A percentile compares a stretch with the other conserved stretches of the same genome.
These are phyloP conservation scores for Antigone vipio DNA, from an alignment of 2,113 vertebrate species.

Conservation along the genomic window DNA sequence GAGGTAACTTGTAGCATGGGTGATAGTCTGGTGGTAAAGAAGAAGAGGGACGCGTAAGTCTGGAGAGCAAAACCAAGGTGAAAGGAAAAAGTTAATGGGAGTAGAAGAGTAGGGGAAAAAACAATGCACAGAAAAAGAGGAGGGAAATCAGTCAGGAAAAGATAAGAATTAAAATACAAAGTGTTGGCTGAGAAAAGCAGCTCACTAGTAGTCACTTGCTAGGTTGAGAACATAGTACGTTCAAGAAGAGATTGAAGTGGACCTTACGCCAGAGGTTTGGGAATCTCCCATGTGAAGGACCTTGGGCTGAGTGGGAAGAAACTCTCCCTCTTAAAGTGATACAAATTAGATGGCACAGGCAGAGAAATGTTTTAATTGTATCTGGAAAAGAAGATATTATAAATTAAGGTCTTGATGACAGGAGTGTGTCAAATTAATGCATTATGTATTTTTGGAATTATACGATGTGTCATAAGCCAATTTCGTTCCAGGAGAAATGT, in stretches of 20 bases:
- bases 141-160: background rate
- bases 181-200: background rate
- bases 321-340: background rate
- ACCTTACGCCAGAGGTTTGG: background rate
- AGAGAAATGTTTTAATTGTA: background rate
- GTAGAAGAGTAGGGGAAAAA: background rate
- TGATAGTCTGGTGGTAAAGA: background rate
- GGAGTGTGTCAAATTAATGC: constrained; percentile 32
- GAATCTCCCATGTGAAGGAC: background rate
- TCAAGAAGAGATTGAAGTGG: background rate
- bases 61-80: background rate
- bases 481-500: constrained; percentile 36
- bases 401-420: constrained; percentile 29
- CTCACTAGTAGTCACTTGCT: background rate
- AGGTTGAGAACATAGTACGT: background rate
- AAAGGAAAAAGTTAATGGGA: background rate
- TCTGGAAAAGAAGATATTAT: constrained; percentile 3
- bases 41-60: background rate
- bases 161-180: background rate
- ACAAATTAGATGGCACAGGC: background rate
- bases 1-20: background rate
- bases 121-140: background rate
- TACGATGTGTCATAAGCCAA: constrained; percentile 31
- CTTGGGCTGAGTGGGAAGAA: background rate
- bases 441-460: constrained; percentile 32